These are phyloP conservation scores for Festucalex cinctus DNA, from an alignment of 2,113 vertebrate genomes.

Conservation along the genomic window DNA sequence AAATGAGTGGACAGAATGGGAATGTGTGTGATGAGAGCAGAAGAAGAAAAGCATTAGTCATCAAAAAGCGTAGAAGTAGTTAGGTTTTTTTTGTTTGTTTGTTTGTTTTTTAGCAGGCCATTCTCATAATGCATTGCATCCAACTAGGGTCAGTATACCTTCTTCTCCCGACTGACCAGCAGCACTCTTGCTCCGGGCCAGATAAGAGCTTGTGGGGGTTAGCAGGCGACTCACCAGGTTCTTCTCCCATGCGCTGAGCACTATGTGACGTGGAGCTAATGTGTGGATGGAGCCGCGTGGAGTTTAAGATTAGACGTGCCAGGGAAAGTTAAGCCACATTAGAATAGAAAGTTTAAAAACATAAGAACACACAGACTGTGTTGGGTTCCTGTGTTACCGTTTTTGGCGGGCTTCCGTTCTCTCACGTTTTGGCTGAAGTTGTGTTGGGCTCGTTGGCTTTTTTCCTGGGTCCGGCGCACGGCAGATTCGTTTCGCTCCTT, in stretches of 20 bases:
- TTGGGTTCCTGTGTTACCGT: conserved; percentile 61
- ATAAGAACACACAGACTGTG: not conserved
- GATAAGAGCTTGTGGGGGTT: conserved; percentile 89
- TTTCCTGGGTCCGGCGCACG: conserved; percentile 85
- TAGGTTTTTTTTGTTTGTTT: too few relatives aligned
- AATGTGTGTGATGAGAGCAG: conserved; percentile 55
- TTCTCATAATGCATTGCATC: conserved; percentile 1
- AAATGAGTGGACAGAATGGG: conserved; percentile 20
- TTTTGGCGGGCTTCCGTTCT: conserved; percentile 74
- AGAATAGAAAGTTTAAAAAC: conserved; percentile 14
- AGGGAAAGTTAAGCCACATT: conserved; percentile 20
- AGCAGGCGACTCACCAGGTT: conserved; percentile 89
- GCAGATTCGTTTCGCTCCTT: conserved; percentile 90
- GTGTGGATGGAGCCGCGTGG: conserved; percentile 45
- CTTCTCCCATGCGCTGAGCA: conserved; percentile 90
- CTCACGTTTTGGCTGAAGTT: conserved; percentile 76
- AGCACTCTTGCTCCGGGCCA: conserved; percentile 92
- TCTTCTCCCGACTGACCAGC: conserved; percentile 83
- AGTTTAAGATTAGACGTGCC: conserved; percentile 35
- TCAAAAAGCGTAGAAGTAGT: not conserved
- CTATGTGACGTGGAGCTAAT: conserved; percentile 79
- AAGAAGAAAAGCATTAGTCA: conserved; percentile 53
- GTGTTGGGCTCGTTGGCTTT: conserved; percentile 83
- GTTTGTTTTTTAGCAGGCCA: not conserved
- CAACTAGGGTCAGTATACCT: conserved; percentile 74